Base-by-base conservation (phyloP, 2,797 vertebrate genomes). In the Taeniopygia guttata region DNA sequence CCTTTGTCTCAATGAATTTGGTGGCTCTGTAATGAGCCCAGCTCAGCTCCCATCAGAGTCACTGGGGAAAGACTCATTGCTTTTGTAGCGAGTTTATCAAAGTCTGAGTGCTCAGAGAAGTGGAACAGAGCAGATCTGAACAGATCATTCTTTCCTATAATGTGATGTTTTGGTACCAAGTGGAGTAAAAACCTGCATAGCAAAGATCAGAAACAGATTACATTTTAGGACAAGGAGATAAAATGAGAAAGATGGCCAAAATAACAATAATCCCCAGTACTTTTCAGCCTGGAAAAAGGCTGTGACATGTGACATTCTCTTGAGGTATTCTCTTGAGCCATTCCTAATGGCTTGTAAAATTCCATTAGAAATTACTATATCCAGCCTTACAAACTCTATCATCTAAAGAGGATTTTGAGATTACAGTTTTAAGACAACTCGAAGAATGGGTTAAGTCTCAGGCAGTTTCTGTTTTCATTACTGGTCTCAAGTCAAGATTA, bases 401-500 rank as follows among this genome's bases (percentile, higher is more conserved):
- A 82, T 80, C 70, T 88, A 92, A 97, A 96, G 91, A 92, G 89
- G 95, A 95, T 97, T 97, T 94, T 81, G 84, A 90, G 95, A 95
- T 97, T 97, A 96, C 52, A 62, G 27, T 77, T 93, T 82, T 95
- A 96, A 96, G 70, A 93, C 84, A 87, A 83, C 73, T 77, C 15
- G 14, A 97, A 95, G 96, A 97, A 97, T 77, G 64, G 70, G 86
- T 91, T 94, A 94, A 93, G 73, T 89, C 94, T 84, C 78, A 93
- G 54, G 4, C 67, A 58, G 64, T 88, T 96, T 48, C 64, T 75
- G 55, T 75, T 93, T 82, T 94, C 90, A 90, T 96, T 96, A 75
- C 45, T 83, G 91, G 81, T 87, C 79, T 94, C 55, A 94, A 93
- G 38, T 69, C 9, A 8, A 92, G 89, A 96, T 94, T 94, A 92